A percentile compares a stretch with the other conserved stretches of the same genome.
Conservation (phyloP, 2,797 vertebrate species). For the Champsocephalus esox region DNA sequence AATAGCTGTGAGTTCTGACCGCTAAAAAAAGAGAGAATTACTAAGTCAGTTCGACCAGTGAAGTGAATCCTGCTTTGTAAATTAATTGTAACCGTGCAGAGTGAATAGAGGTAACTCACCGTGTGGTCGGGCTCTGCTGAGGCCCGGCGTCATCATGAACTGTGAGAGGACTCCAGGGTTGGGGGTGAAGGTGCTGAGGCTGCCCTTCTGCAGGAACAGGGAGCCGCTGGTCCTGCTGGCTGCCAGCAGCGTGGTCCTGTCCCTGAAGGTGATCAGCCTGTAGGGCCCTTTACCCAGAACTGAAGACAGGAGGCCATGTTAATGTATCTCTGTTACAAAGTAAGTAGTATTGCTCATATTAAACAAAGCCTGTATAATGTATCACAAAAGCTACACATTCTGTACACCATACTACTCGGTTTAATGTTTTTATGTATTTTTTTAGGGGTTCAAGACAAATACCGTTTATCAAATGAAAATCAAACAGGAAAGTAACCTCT, state of each 20-base stretch:
- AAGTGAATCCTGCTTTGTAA: neutral
- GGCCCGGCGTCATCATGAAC: constrained; percentile 95
- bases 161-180: constrained; percentile 75
- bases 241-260: constrained; percentile 80
- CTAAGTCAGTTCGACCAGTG: neutral
- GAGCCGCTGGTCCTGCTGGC: constrained; percentile 74
- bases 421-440: neutral
- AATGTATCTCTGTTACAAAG: constrained; percentile 6
- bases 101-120: constrained; percentile 80
- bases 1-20: neutral
- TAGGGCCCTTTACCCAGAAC: constrained; percentile 95
- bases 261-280: constrained; percentile 86
- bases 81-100: neutral
- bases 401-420: neutral
- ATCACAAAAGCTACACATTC: neutral
- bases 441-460: neutral
- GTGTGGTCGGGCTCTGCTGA: constrained; percentile 89
- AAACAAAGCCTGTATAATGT: neutral
- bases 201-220: constrained; percentile 80
- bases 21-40: neutral
- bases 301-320: constrained; percentile 64
- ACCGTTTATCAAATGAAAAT: neutral
- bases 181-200: constrained; percentile 46
- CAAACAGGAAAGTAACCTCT: too few species aligned
- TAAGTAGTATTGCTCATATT: neutral